Conservation (phyloP, 37 sponge, comb jelly and placozoan species). For the Axinella damicornis region DNA sequence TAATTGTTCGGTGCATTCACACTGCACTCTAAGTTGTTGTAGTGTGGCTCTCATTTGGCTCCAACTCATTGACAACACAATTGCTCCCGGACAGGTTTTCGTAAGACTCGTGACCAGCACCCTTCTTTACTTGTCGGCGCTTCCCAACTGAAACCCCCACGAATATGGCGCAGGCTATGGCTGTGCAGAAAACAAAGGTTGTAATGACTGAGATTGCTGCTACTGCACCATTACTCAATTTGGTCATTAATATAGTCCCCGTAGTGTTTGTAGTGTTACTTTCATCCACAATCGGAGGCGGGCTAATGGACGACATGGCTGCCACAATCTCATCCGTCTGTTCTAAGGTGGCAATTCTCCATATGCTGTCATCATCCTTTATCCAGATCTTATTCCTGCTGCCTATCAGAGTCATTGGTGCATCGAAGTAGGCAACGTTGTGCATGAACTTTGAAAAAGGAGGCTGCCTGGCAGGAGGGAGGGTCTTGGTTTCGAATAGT, state of each 20-base stretch:
- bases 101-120: too few relatives aligned
- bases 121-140: too few relatives aligned
- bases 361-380: not conserved
- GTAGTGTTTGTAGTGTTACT: too few relatives aligned
- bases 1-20: too few relatives aligned
- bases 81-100: too few relatives aligned
- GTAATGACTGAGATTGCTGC: slow-evolving; percentile 12
- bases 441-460: slow-evolving; percentile 47
- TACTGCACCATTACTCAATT: not conserved
- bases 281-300: not conserved
- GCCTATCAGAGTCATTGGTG: slow-evolving; percentile 40
- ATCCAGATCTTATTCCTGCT: not conserved
- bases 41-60: too few relatives aligned
- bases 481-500: not conserved
- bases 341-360: not conserved
- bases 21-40: too few relatives aligned
- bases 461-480: slow-evolving; percentile 38
- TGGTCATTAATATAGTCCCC: too few relatives aligned
- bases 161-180: slow-evolving; percentile 9
- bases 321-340: not conserved
- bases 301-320: not conserved
- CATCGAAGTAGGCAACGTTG: slow-evolving; percentile 48
- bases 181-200: slow-evolving; percentile 20
- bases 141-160: slow-evolving; percentile 4
- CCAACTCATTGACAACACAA: too few relatives aligned